A percentile compares a stretch with the other conserved stretches of the same genome.
These are phyloP conservation scores for Pogonophryne albipinna DNA, from an alignment of 2,797 vertebrate species.

Conservation along the genomic window DNA sequence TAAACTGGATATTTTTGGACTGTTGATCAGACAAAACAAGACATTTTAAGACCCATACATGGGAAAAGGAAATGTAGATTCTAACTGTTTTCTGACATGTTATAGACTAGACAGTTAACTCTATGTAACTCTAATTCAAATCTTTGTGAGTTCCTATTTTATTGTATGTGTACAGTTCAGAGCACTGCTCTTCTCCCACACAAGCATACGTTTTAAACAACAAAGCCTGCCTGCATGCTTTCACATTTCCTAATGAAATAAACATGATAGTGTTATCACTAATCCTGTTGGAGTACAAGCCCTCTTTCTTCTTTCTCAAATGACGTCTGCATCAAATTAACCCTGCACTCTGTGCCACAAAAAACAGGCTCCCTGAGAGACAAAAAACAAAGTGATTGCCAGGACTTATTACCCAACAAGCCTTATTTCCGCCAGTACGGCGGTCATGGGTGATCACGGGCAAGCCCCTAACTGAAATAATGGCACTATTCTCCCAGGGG, in stretches of 20 bases:
- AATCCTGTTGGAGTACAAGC: constrained; percentile 40
- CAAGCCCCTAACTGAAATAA: constrained; percentile 67
- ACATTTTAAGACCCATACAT: neutral
- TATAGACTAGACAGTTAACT: neutral
- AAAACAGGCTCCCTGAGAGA: constrained; percentile 31
- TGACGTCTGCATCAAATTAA: constrained; percentile 61
- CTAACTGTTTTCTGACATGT: neutral
- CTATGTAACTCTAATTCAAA: neutral
- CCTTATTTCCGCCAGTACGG: constrained; percentile 58
- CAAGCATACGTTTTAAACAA: neutral
- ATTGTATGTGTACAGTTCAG: neutral
- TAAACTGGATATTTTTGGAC: neutral
- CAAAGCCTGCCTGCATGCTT: constrained; percentile 8
- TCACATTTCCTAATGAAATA: constrained; percentile 21
- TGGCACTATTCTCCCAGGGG: constrained; percentile 70
- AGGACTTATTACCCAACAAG: constrained; percentile 53
- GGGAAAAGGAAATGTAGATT: neutral
- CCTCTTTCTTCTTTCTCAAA: constrained; percentile 44
- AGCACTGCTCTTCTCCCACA: neutral
- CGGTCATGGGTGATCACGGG: constrained; percentile 55
- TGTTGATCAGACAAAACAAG: neutral
- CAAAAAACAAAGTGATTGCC: constrained; percentile 56
- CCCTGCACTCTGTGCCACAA: constrained; percentile 19
- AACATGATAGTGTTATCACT: constrained; percentile 35
- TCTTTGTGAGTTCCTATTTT: too few relatives aligned